Conservation (phyloP, 2,113 vertebrate genomes). For the Nyctereutes procyonoides region DNA sequence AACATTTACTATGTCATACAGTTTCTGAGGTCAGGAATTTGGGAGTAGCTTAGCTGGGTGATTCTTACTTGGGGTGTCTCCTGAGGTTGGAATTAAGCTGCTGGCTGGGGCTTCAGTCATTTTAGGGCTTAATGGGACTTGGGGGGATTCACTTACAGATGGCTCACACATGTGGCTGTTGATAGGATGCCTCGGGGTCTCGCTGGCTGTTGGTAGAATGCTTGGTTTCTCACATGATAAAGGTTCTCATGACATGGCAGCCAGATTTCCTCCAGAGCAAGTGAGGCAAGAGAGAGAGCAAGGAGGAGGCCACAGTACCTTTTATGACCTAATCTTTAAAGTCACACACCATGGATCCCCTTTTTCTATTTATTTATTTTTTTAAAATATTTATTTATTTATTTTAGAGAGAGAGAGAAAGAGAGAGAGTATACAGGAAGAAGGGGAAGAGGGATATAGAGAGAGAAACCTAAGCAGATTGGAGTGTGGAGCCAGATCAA, state of each 20-base stretch:
- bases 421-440: neutral
- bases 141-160: neutral
- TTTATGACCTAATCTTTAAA: neutral
- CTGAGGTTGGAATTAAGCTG: neutral
- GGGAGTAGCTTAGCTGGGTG: neutral
- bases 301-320: neutral
- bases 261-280: neutral
- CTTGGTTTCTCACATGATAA: neutral
- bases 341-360: neutral
- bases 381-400: neutral
- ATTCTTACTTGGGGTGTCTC: neutral
- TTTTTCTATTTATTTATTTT: neutral
- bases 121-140: neutral
- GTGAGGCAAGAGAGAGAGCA: neutral
- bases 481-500: neutral
- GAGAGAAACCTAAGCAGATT: neutral
- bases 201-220: neutral
- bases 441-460: neutral
- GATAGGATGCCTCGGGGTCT: neutral
- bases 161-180: neutral
- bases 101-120: neutral
- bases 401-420: neutral
- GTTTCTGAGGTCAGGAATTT: neutral
- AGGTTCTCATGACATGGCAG: neutral
- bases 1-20: neutral